Conservation (phyloP, 2,888 invertebrate species). For the Acheta domesticus region DNA sequence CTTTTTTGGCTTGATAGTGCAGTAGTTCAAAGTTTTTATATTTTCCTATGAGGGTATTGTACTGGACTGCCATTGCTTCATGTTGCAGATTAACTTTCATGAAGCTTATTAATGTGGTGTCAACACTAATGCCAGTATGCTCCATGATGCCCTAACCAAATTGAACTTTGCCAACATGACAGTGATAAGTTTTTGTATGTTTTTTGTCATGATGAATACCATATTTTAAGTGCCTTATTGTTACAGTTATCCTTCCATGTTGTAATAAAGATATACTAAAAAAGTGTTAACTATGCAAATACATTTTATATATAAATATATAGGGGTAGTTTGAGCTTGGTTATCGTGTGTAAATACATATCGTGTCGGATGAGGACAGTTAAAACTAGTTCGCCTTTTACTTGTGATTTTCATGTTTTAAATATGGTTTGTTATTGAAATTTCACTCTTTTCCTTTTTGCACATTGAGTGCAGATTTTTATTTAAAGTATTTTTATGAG, state of each 20-base stretch:
- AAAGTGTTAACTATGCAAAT: background rate
- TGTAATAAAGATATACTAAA: background rate
- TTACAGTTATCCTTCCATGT: conserved; percentile 2
- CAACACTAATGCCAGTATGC: background rate
- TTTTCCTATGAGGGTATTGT: background rate
- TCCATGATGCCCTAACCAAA: background rate
- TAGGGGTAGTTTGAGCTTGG: background rate
- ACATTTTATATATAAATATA: background rate
- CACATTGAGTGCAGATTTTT: no score
- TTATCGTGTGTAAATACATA: conserved; percentile 8
- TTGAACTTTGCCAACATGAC: background rate
- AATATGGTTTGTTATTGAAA: no score
- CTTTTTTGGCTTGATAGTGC: background rate
- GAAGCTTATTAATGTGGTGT: background rate
- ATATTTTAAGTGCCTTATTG: background rate
- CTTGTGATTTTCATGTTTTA: no score
- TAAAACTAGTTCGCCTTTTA: background rate
- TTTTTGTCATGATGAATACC: background rate
- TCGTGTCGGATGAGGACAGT: background rate
- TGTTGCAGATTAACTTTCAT: background rate
- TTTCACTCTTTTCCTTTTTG: no score
- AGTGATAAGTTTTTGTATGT: background rate
- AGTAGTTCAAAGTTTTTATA: background rate
- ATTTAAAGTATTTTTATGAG: no score
- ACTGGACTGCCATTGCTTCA: background rate